Percentiles rank a stretch among this genome's conserved stretches.
phyloP scores from a whole-genome alignment of 2,888 invertebrate genomes.

The Heteromurus nitidus region DNA sequence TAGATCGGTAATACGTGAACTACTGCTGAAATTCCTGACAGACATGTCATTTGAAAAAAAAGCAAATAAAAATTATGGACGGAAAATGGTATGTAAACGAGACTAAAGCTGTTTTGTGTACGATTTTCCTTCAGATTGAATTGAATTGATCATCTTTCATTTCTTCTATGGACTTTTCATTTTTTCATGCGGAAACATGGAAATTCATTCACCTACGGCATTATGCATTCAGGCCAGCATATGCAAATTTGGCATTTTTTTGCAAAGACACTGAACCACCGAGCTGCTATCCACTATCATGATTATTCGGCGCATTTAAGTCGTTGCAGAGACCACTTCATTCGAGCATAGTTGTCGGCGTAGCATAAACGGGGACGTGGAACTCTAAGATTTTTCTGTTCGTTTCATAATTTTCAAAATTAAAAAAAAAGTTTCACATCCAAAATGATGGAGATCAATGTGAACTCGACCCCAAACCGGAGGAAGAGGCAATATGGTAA shows the following conservation, averaged over 20 bases:
- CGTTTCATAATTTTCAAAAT: background rate
- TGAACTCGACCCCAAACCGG: background rate
- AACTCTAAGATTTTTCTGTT: background rate
- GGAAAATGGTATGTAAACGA: conserved; percentile 21
- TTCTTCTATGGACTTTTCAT: background rate
- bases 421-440: background rate
- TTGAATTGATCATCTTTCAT: no score
- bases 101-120: no score
- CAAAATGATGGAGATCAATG: background rate
- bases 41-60: conserved; percentile 60
- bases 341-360: no score
- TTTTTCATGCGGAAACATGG: no score
- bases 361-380: no score
- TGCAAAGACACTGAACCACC: no score
- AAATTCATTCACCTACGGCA: background rate
- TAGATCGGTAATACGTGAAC: conserved; percentile 65
- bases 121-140: no score
- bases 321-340: no score
- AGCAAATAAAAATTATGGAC: conserved; percentile 51
- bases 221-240: background rate
- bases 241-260: background rate
- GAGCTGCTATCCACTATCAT: no score
- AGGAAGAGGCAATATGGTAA: background rate
- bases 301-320: no score
- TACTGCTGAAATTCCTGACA: conserved; percentile 60